Percentiles rank a stretch among this genome's conserved stretches.
These are phyloP conservation scores for Pelobates cultripes DNA, from an alignment of 2,797 vertebrate species.

Conservation along the genomic window DNA sequence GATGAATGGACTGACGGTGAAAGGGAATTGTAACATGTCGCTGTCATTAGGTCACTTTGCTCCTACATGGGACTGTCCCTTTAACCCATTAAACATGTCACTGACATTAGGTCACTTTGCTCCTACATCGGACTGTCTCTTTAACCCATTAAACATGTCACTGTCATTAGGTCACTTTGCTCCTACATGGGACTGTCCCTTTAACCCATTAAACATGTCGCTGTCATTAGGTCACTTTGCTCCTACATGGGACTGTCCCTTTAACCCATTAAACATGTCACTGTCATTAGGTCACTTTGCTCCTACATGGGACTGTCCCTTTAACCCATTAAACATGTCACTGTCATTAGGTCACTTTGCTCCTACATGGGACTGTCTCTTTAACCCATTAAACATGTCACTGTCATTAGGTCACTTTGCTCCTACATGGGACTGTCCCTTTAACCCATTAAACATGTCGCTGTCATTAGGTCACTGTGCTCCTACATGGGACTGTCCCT, in stretches of 20 bases:
- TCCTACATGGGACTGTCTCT: background rate
- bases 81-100: too few species aligned
- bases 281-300: background rate
- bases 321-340: background rate
- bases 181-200: too few species aligned
- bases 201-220: too few species aligned
- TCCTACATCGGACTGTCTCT: too few species aligned
- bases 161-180: too few species aligned
- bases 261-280: background rate
- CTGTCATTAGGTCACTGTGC: background rate
- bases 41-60: too few species aligned
- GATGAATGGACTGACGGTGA: too few species aligned
- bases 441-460: background rate
- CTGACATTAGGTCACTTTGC: too few species aligned
- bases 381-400: background rate
- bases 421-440: background rate
- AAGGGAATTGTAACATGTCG: too few species aligned
- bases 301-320: background rate
- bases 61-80: too few species aligned
- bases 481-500: background rate
- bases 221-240: too few species aligned
- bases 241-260: background rate
- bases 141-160: too few species aligned
- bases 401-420: background rate
- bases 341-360: background rate